These are phyloP conservation scores for Sylvilagus floridanus DNA, from an alignment of 2,797 vertebrate species.

Conservation along the genomic window DNA sequence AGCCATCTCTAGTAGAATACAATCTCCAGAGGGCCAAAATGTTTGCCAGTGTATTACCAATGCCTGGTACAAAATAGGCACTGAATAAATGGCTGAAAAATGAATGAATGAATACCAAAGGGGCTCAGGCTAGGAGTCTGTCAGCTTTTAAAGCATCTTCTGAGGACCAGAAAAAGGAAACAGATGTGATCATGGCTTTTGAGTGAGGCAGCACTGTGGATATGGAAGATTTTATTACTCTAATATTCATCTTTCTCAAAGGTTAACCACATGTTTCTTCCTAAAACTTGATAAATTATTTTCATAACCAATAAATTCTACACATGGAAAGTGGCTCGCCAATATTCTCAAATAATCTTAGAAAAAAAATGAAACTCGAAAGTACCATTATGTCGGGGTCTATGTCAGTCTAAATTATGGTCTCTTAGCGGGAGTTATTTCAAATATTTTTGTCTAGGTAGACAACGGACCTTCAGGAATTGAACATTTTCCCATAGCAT, in stretches of 20 bases:
- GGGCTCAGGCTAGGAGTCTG: neutral
- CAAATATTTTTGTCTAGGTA: conserved; percentile 39
- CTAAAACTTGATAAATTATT: conserved; percentile 28
- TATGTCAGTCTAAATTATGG: conserved; percentile 25
- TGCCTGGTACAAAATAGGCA: neutral
- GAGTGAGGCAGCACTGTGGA: neutral
- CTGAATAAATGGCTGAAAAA: neutral
- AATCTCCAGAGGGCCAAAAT: neutral
- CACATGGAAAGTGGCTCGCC: neutral
- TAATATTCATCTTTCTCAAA: conserved; percentile 21
- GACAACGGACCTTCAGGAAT: conserved; percentile 82
- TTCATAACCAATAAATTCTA: conserved; percentile 36
- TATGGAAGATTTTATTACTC: neutral
- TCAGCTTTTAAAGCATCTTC: neutral
- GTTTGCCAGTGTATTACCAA: neutral
- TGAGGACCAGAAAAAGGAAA: conserved; percentile 13
- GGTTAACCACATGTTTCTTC: neutral
- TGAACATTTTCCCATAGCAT: conserved; percentile 84
- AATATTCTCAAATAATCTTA: conserved; percentile 35
- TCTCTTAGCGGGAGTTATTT: conserved; percentile 51
- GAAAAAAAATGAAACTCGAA: conserved; percentile 30
- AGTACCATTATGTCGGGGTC: neutral
- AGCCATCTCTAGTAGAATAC: neutral
- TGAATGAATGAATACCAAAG: neutral
- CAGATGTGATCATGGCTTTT: neutral